A percentile compares a stretch with the other conserved stretches of the same genome.
These are phyloP conservation scores for Catalaphyllia jardinei DNA, from an alignment of 64 coral and sea anemone species.

Conservation along the genomic window DNA sequence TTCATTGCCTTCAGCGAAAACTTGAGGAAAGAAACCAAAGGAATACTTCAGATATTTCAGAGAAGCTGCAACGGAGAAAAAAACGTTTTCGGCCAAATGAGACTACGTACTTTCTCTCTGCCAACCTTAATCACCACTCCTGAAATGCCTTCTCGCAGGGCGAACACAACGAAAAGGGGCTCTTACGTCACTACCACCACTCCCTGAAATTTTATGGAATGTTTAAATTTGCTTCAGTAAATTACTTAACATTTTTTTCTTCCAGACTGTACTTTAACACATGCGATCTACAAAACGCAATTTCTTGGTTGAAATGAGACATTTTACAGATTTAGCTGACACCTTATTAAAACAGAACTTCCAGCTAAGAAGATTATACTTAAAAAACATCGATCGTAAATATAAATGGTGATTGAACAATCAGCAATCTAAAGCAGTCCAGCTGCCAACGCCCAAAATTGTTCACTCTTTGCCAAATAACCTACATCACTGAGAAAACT, in stretches of 20 bases:
- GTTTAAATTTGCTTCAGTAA: background rate
- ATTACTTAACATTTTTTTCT: background rate
- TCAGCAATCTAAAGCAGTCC: no score
- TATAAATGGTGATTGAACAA: no score
- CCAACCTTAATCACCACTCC: background rate
- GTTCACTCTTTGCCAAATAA: no score
- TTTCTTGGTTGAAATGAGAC: no score
- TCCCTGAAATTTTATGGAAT: background rate
- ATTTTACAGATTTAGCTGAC: no score
- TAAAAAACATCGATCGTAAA: no score
- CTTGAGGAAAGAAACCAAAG: background rate
- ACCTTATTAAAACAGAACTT: no score
- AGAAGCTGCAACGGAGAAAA: background rate
- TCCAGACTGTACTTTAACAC: no score
- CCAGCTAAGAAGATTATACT: no score
- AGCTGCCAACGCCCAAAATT: no score
- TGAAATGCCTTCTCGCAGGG: background rate
- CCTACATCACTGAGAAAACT: no score
- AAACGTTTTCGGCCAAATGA: background rate
- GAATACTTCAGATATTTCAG: background rate
- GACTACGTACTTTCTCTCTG: background rate
- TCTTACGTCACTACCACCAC: background rate
- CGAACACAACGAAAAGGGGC: background rate
- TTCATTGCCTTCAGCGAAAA: slow-evolving; percentile 38
- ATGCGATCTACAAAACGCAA: no score